Base-by-base conservation (phyloP, 2,797 vertebrate genomes). In the Sebastolobus alascanus region DNA sequence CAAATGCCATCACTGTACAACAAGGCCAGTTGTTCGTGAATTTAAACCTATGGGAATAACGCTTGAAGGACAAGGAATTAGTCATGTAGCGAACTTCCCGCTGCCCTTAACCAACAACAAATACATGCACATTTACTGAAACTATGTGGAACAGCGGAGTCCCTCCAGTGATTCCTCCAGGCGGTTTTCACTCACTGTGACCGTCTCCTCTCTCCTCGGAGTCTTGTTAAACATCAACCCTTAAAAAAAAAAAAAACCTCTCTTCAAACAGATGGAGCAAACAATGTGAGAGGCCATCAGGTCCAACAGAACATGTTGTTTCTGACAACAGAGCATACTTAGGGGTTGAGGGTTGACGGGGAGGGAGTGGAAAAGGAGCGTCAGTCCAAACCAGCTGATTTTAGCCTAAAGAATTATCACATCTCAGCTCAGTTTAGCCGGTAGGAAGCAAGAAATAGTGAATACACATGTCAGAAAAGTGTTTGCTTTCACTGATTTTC, bases 311-410 rank as follows among this genome's bases (percentile, higher is more conserved):
- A 75, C 72, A 74, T 91, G 89, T 91, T 94, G 78, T 92, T 85
- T 88, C 90, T 93, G 87, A 93, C 92, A 90, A 91, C 91, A 92
- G 79, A 82, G 84, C 88, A 83, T 46, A 80, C 71, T 86, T 83
- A 6, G 58, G 82, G 73, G 75, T 84, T 80, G 73, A 82, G 65
- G 58, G 68, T 76, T 74, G 80, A 78, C 27, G 2, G 22, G 43
- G 67, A 87, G 89, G 89, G 88, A 88, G 89, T 75, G 87, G 83
- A 85, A 80, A 68, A 89, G 89, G 83, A 82, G 84, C 46, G 77
- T 87, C 81, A 50, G 64, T 76, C 50, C 66, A 75, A 81, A 76
- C 67, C 63, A 79, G 46, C 61, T 60, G 75, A 87, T 75, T 84
- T 72, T 8, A 27, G 12, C n/a, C 13, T 0, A 16, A 60, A 22